Evolutionary conservation across 2,888 invertebrate species (phyloP), one percentile per base, ranked within the genome.

Genomic region (Diaperis boleti): DNA sequence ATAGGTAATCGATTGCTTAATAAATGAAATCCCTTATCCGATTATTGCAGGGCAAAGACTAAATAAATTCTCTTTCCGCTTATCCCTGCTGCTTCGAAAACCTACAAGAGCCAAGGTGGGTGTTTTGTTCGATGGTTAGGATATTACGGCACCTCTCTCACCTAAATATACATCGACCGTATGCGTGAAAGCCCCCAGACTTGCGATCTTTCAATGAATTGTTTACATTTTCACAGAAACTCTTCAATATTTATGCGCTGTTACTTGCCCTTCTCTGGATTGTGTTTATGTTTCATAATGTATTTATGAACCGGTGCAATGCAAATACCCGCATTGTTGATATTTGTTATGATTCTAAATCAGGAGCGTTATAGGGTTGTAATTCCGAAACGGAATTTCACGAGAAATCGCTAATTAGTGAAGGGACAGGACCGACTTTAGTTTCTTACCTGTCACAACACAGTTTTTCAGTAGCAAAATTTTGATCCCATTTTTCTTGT

Each of bases 21-120:
- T 78, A 78, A 79, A 79, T 77, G 76, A 77, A 79, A 78, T 75
- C 74, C 74, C 72, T 75, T 74, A 79, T 77, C 76, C 76, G 74
- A 79, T 79, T 79, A 79, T 73, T 72, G 66, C 68, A 67, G 74
- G 76, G 71, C 75, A 74, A 74, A 74, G 74, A 73, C 73, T 76
- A 76, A 75, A 77, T 76, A 77, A 78, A 78, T 76, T 76, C 72
- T 67, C 70, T 71, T 65, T 57, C 54, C 71, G 69, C 71, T 76
- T 75, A 75, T 75, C 74, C 75, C 67, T 68, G 64, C 65, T 64
- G 68, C 69, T 72, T 69, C 68, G 75, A 73, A 77, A 71, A 72
- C 75, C 72, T 71, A 74, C 72, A 76, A 75, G 74, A 72, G 72
- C 72, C 67, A 26, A 56, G 54, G 62, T 59, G 49, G 59, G 59